phyloP scores from a whole-genome alignment of 2,797 vertebrate species.

The Gallirallus australis region DNA sequence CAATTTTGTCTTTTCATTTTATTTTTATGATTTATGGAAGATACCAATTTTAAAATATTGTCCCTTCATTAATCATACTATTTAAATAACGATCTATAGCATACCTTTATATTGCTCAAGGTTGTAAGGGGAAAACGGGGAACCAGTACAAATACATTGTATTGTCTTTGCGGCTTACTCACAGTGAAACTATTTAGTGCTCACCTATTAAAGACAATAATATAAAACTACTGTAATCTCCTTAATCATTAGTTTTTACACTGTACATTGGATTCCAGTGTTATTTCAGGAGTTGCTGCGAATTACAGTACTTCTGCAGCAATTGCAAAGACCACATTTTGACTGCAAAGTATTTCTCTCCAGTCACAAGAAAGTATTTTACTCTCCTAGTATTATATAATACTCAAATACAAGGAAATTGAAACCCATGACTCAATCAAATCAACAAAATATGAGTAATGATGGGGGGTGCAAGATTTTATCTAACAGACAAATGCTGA shows the following conservation, averaged over 20 bases:
- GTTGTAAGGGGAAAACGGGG: background rate
- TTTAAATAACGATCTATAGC: background rate
- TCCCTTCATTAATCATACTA: background rate
- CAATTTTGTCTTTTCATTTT: background rate
- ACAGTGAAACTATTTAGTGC: background rate
- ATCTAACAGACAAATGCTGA: background rate
- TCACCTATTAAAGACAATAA: background rate
- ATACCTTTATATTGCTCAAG: background rate
- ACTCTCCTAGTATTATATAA: background rate
- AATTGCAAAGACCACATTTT: background rate
- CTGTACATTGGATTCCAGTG: background rate
- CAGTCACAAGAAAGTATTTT: background rate
- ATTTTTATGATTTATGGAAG: background rate
- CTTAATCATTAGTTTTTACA: background rate
- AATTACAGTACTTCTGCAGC: background rate
- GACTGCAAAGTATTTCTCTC: background rate
- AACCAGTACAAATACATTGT: background rate
- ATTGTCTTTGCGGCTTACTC: background rate
- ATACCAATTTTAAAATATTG: background rate
- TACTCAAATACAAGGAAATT: background rate
- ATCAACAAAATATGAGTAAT: background rate
- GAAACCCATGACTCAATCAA: background rate
- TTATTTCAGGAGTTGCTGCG: background rate
- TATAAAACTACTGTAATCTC: background rate
- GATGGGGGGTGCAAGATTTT: accelerated